A percentile compares a stretch with the other conserved stretches of the same genome.
phyloP scores from a whole-genome alignment of 2,888 invertebrate species.

The Oscheius sp. region DNA sequence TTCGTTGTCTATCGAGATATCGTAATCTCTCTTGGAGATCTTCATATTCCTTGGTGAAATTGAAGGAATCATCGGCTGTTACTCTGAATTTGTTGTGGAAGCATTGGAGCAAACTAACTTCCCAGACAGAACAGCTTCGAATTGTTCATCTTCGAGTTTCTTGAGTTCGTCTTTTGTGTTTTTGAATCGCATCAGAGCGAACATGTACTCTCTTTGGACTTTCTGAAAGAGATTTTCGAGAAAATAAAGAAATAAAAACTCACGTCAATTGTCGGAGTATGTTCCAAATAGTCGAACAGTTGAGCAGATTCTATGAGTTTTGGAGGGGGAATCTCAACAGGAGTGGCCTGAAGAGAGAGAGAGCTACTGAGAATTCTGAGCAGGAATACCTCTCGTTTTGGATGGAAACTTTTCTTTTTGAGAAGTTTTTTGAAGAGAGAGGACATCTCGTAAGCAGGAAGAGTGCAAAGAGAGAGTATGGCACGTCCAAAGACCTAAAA shows the following conservation, averaged over 20 bases:
- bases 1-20: not conserved
- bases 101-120: slow-evolving; percentile 11
- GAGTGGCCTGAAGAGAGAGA: not conserved
- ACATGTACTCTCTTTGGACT: not conserved
- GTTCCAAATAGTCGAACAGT: not conserved
- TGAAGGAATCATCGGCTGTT: slow-evolving; percentile 5
- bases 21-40: not conserved
- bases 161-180: slow-evolving; percentile 1
- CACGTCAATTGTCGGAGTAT: slow-evolving; percentile 1
- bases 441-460: not conserved
- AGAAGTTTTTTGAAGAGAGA: slow-evolving; percentile 3
- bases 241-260: not conserved
- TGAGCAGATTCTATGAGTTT: not conserved
- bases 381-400: not conserved
- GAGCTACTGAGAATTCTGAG: not conserved
- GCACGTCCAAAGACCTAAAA: not conserved
- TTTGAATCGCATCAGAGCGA: not conserved
- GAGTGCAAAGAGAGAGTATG: not conserved
- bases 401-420: slow-evolving; percentile 5
- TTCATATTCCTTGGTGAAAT: not conserved
- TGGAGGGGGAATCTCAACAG: not conserved
- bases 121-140: slow-evolving; percentile 20
- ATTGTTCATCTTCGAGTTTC: slow-evolving; percentile 10
- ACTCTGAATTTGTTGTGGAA: not conserved
- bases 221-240: not conserved